These are phyloP conservation scores for Masticophis lateralis DNA, from an alignment of 2,797 vertebrate species.

Conservation along the genomic window DNA sequence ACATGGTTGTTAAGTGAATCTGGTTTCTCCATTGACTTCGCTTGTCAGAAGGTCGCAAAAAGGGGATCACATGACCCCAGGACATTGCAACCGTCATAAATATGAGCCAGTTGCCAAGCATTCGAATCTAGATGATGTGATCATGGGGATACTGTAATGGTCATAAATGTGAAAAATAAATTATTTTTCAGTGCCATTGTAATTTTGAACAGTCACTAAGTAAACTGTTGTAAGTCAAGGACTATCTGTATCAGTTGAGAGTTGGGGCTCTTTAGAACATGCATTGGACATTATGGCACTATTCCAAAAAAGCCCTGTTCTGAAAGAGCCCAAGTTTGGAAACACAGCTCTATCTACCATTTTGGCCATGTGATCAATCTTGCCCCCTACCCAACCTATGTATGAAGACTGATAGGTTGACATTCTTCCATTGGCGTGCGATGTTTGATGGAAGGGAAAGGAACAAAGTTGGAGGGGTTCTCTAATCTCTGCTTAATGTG, in stretches of 20 bases:
- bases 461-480: background rate
- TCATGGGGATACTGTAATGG: too few relatives aligned
- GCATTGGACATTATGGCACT: background rate
- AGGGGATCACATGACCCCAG: too few relatives aligned
- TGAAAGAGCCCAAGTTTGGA: background rate
- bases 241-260: background rate
- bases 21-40: too few relatives aligned
- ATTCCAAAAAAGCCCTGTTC: background rate
- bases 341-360: background rate
- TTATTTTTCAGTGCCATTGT: too few relatives aligned
- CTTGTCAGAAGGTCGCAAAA: too few relatives aligned
- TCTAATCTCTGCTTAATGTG: background rate
- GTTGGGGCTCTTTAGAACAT: background rate
- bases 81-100: too few relatives aligned
- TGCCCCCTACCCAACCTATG: background rate
- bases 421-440: background rate
- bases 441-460: background rate
- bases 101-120: too few relatives aligned
- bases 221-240: too few relatives aligned
- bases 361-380: background rate
- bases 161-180: too few relatives aligned
- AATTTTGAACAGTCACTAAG: too few relatives aligned
- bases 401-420: background rate
- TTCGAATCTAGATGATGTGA: too few relatives aligned
- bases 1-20: too few relatives aligned